These are phyloP conservation scores for Thamnophis elegans DNA, from an alignment of 2,797 vertebrate species.

Conservation along the genomic window DNA sequence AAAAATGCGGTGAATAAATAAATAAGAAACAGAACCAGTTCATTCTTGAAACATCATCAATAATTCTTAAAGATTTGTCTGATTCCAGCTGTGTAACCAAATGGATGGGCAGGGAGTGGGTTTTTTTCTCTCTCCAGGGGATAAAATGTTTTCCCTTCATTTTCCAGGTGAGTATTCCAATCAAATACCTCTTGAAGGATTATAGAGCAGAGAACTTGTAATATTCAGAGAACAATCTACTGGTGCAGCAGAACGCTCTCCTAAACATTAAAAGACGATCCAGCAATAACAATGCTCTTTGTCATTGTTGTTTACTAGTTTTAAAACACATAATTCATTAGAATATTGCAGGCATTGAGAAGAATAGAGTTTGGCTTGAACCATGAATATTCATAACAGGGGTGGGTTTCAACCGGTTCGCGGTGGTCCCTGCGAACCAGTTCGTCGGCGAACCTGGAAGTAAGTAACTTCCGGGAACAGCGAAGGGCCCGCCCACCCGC, in stretches of 20 bases:
- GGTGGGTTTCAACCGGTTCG: no score
- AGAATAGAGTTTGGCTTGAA: neutral
- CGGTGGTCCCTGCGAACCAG: no score
- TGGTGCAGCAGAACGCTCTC: neutral
- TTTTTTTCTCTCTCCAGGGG: no score
- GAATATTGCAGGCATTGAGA: neutral
- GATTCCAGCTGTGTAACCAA: neutral
- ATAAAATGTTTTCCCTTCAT: neutral
- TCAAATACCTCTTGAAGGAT: neutral
- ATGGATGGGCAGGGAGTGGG: neutral
- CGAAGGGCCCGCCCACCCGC: no score
- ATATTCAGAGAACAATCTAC: neutral
- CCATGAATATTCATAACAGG: neutral
- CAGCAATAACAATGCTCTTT: neutral
- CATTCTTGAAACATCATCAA: neutral
- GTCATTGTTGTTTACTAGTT: neutral
- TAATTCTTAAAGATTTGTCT: neutral
- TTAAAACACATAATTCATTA: neutral
- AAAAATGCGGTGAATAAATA: neutral
- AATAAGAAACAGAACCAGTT: neutral
- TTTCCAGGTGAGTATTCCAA: neutral
- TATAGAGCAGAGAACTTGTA: neutral
- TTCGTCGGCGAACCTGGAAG: no score
- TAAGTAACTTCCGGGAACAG: no score
- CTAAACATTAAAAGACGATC: neutral